phyloP scores from a whole-genome alignment of 35 echinoderm and acorn worm species.

The Strongylocentrotus purpuratus region DNA sequence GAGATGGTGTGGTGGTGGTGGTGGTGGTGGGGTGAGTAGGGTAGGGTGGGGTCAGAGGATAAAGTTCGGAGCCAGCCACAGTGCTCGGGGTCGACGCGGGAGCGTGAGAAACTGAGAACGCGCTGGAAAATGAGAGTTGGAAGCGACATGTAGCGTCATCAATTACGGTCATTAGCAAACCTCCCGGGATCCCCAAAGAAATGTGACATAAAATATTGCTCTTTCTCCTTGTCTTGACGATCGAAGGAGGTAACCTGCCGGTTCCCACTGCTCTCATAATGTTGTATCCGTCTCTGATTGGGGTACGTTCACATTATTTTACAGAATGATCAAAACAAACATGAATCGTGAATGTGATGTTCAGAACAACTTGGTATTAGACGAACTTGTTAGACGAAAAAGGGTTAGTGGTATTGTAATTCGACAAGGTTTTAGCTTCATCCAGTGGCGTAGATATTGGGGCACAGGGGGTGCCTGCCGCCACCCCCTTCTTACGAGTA shows the following conservation, averaged over 20 bases:
- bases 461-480: too few species aligned
- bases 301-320: too few species aligned
- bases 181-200: neutral
- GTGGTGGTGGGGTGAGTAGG: neutral
- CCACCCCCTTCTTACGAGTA: too few species aligned
- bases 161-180: slow-evolving; percentile 35
- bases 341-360: too few species aligned
- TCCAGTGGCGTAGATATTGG: too few species aligned
- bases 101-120: slow-evolving; percentile 8
- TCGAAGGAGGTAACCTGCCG: neutral
- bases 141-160: slow-evolving; percentile 31
- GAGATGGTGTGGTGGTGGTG: neutral
- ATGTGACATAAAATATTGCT: slow-evolving; percentile 4
- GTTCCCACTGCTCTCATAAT: neutral
- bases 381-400: too few species aligned
- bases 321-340: too few species aligned
- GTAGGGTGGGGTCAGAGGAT: neutral
- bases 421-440: too few species aligned
- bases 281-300: too few species aligned
- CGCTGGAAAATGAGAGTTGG: slow-evolving; percentile 25
- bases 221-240: neutral
- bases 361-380: too few species aligned
- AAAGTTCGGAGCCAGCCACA: slow-evolving; percentile 4
- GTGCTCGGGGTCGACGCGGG: slow-evolving; percentile 20
- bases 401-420: too few species aligned